phyloP scores from a whole-genome alignment of 2,888 invertebrate species.

The Limnephilus auricula region DNA sequence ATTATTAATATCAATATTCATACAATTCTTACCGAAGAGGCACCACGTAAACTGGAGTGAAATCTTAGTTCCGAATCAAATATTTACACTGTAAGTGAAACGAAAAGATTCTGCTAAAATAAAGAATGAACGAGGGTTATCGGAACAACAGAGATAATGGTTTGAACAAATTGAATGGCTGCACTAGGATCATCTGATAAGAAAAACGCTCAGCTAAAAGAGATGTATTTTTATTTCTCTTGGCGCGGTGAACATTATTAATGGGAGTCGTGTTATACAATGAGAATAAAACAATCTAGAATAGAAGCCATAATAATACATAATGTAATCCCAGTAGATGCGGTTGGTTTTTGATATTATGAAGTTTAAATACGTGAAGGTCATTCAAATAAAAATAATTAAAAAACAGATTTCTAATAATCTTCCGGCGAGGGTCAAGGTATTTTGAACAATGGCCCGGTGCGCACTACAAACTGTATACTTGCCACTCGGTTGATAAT shows the following conservation, averaged over 20 bases:
- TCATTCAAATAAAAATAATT: not conserved
- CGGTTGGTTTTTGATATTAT: not conserved
- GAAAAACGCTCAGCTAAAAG: not conserved
- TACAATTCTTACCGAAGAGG: not conserved
- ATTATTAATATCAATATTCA: not conserved
- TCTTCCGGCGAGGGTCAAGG: conserved; percentile 11
- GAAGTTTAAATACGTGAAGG: conserved; percentile 7
- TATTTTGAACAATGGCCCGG: not conserved
- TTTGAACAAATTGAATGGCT: not conserved
- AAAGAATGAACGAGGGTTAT: not conserved
- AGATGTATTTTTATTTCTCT: not conserved
- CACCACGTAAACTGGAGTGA: not conserved
- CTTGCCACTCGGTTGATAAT: not conserved
- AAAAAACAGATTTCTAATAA: conserved; percentile 1
- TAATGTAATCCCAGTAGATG: not conserved
- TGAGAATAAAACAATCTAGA: not conserved
- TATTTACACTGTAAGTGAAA: not conserved
- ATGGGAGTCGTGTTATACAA: not conserved
- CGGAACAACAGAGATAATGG: not conserved
- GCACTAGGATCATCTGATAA: not conserved
- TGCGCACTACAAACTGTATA: not conserved
- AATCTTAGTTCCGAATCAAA: not conserved
- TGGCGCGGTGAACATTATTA: not conserved
- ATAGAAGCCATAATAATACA: not conserved
- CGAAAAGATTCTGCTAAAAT: not conserved